These are phyloP conservation scores for Pseudomyrmex sp. DNA, from an alignment of 1,140 invertebrate genomes.

Conservation along the genomic window DNA sequence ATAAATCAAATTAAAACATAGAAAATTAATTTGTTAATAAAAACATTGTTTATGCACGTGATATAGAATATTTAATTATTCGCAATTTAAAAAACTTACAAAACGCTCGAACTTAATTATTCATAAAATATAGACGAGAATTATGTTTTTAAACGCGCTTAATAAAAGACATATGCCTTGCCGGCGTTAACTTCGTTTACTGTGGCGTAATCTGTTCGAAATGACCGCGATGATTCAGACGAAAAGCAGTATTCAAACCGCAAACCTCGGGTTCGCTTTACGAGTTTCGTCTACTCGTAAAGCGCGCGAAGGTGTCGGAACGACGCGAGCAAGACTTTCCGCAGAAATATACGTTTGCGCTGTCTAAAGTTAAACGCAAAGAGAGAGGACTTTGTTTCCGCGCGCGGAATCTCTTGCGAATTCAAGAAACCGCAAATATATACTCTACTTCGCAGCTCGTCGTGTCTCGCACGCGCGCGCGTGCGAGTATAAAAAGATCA, in stretches of 20 bases:
- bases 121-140: too few species aligned
- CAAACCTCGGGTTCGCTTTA: constrained; percentile 17
- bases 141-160: too few species aligned
- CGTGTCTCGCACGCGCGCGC: not conserved
- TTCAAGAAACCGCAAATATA: constrained; percentile 16
- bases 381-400: constrained; percentile 5
- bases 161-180: too few species aligned
- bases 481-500: too few species aligned
- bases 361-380: constrained; percentile 32
- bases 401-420: not conserved
- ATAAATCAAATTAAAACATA: too few species aligned
- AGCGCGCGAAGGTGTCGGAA: constrained; percentile 20
- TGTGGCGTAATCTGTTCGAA: not conserved
- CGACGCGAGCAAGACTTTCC: constrained; percentile 5
- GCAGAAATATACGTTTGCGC: constrained; percentile 22
- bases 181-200: not conserved
- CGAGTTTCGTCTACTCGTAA: constrained; percentile 29
- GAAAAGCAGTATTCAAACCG: constrained; percentile 13
- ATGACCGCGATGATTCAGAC: not conserved
- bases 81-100: too few species aligned
- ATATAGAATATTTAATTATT: too few species aligned
- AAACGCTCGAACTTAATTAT: too few species aligned
- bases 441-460: not conserved
- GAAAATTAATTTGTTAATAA: too few species aligned
- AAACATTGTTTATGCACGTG: too few species aligned